Evolutionary conservation across 2,888 invertebrate species (phyloP), one percentile per base, ranked within the genome.

Genomic region (Leptopilina syphax): DNA sequence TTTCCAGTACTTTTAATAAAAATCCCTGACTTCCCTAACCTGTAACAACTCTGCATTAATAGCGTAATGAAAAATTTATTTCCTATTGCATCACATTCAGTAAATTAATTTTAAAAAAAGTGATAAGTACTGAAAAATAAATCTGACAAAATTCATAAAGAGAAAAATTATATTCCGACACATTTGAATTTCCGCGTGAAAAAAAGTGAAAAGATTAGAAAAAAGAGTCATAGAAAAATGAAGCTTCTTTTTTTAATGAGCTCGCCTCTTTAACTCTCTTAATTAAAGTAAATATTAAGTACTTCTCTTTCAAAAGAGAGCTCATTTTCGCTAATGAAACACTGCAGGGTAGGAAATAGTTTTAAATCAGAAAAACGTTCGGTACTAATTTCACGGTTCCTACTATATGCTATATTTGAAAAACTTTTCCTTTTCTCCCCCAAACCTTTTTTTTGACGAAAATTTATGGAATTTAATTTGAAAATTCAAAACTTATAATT

Each of bases 261-360:
- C 34, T 9, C 27, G n/a, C 10, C 34, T 34, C 54, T 27, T 57
- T 73, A 27, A 7, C 54, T 34, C 70, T 7, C n/a, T 73, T 73
- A 73, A 57, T 57, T 73, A 54, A 70, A 27, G 24, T 50, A 70
- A 70, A 70, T 50, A 50, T 54, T 70, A 27, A 70, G 54, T 54
- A 54, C 27, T 27, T 70, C 50, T 27, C 12, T 27, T 27, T 70
- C 34, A 73, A 73, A 63, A 73, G 8, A 34, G 50, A 50, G 34
- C 34, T 73, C 54, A 57, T 73, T 73, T 27, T 27, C 70, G 13
- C 8, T 54, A 34, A 57, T 50, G 50, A n/a, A 57, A 70, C 12
- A 47, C 12, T 27, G 44, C 44, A 0, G 1, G 9, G 13, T 13
- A 27, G n/a, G 34, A 73, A 50, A 34, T 57, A 73, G 27, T 57